Evolutionary conservation across 2,888 invertebrate species (phyloP).

Genomic region (Aquatica leii): DNA sequence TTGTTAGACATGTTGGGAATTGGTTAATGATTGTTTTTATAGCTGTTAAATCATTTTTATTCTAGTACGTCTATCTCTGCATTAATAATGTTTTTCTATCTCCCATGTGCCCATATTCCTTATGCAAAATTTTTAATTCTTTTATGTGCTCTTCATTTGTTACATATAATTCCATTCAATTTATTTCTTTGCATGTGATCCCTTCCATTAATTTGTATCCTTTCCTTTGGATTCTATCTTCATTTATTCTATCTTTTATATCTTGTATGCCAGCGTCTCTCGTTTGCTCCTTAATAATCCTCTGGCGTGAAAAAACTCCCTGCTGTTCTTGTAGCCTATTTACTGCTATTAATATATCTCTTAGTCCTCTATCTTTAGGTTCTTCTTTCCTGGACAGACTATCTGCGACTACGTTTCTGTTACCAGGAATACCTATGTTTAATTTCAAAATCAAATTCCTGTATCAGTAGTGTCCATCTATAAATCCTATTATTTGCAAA

Average conservation of each 20-base stretch:
- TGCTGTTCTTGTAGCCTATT: neutral
- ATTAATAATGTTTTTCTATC: neutral
- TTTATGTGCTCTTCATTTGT: neutral
- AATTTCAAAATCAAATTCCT: neutral
- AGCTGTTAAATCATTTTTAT: neutral
- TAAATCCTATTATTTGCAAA: neutral
- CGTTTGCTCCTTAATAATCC: neutral
- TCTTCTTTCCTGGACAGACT: neutral
- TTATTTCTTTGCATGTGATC: neutral
- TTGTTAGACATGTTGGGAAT: neutral
- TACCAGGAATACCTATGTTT: neutral
- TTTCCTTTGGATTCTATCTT: neutral
- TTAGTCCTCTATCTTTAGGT: neutral
- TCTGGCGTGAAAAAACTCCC: neutral
- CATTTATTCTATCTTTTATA: neutral
- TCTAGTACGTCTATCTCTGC: neutral
- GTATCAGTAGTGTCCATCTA: neutral
- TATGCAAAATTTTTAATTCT: neutral
- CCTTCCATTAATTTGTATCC: neutral
- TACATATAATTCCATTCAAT: neutral
- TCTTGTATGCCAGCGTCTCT: neutral
- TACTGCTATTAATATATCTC: neutral
- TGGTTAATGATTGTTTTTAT: neutral
- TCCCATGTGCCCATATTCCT: neutral
- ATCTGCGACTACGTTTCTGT: neutral